Conservation (phyloP, 2,113 vertebrate species). For the Furnarius figulus region DNA sequence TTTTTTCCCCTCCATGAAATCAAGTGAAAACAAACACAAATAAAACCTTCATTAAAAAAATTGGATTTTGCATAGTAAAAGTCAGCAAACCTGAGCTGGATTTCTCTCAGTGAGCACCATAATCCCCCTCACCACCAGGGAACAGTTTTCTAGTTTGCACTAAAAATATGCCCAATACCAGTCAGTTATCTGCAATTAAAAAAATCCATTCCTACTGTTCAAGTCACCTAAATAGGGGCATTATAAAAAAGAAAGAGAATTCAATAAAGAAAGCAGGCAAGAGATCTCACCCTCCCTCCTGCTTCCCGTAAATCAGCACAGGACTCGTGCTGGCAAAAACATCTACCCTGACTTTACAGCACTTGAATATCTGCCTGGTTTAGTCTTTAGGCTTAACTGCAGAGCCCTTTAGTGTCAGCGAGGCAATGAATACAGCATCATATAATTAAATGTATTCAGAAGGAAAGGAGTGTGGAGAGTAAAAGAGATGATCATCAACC, state of each 20-base stretch:
- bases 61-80: background rate
- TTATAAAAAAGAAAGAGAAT: background rate
- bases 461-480: constrained; percentile 27
- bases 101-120: background rate
- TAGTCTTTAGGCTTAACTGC: constrained; percentile 51
- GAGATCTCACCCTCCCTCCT: background rate
- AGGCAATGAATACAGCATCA: constrained; percentile 60
- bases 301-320: background rate
- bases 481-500: constrained; percentile 42
- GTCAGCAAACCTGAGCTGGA: background rate
- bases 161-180: background rate
- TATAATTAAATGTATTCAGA: constrained; percentile 59
- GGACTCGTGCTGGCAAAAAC: background rate
- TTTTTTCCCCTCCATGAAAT: background rate
- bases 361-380: constrained; percentile 46
- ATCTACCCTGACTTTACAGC: constrained; percentile 13
- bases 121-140: background rate
- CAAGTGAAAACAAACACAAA: constrained; percentile 11
- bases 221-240: background rate
- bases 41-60: background rate
- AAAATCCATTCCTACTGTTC: constrained; percentile 5
- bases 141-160: background rate
- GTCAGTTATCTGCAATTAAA: constrained; percentile 18
- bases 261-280: constrained; percentile 5
- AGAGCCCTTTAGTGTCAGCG: constrained; percentile 40